Evolutionary conservation across 2,888 invertebrate species (phyloP).

Genomic region (Lochmaea capreae): DNA sequence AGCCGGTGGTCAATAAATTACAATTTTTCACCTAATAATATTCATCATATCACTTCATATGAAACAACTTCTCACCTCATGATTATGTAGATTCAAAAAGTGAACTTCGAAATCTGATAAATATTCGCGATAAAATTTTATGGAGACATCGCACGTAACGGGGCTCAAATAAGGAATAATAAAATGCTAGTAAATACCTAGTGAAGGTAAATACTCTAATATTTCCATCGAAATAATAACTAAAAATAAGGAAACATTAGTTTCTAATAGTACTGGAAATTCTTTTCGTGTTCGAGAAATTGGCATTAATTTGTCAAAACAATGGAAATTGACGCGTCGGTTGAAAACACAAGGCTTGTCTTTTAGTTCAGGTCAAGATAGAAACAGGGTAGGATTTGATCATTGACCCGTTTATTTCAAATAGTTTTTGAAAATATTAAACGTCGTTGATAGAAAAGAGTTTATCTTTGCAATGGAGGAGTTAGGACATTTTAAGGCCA

Average conservation of each 20-base stretch:
- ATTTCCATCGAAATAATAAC: conserved; percentile 41
- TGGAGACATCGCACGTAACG: conserved; percentile 45
- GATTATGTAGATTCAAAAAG: conserved; percentile 38
- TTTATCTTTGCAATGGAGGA: too few relatives aligned
- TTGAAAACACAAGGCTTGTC: conserved; percentile 9
- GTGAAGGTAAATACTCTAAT: conserved; percentile 35
- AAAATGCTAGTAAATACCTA: conserved; percentile 38
- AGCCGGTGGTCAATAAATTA: conserved; percentile 10
- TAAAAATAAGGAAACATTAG: conserved; percentile 40
- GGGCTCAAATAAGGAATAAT: conserved; percentile 40
- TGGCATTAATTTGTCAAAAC: conserved; percentile 35
- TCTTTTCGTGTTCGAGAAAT: conserved; percentile 36
- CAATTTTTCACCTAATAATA: conserved; percentile 5
- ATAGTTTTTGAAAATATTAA: not conserved
- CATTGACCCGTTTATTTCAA: not conserved
- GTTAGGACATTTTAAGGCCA: too few relatives aligned
- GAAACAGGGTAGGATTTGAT: not conserved
- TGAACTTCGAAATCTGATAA: conserved; percentile 42
- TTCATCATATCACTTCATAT: conserved; percentile 28
- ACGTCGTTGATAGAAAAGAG: not conserved
- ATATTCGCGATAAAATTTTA: conserved; percentile 43
- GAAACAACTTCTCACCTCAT: conserved; percentile 37
- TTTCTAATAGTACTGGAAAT: conserved; percentile 37
- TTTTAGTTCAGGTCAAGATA: not conserved
- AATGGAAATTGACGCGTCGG: conserved; percentile 24